Conservation (phyloP, 2,888 invertebrate species). For the Eupelmus urozonus region DNA sequence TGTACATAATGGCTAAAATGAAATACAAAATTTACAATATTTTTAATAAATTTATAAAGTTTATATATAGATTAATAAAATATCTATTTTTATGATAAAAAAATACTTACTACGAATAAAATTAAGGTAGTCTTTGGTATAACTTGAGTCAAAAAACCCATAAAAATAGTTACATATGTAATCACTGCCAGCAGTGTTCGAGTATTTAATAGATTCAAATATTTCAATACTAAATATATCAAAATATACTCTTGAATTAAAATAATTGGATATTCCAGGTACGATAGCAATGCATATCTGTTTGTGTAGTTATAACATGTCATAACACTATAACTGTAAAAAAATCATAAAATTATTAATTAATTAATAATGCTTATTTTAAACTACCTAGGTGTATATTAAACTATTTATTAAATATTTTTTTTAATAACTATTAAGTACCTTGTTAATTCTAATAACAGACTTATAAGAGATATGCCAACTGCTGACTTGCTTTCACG, state of each 20-base stretch:
- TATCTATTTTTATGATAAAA: background rate
- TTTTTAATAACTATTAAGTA: constrained; percentile 73
- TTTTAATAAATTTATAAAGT: background rate
- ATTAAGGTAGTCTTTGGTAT: constrained; percentile 79
- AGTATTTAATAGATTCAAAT: constrained; percentile 80
- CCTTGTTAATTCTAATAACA: constrained; percentile 86
- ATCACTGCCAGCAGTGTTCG: constrained; percentile 69
- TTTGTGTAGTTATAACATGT: constrained; percentile 89
- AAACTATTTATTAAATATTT: background rate
- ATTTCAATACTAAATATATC: constrained; percentile 85
- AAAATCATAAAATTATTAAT: constrained; percentile 55
- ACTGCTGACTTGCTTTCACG: constrained; percentile 82
- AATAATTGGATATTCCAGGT: constrained; percentile 91
- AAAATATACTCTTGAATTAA: constrained; percentile 86
- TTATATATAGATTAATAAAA: background rate
- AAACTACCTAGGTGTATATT: too few species aligned
- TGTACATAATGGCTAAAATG: constrained; percentile 78
- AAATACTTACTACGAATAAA: constrained; percentile 82
- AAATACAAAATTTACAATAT: constrained; percentile 10
- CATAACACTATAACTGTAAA: constrained; percentile 88
- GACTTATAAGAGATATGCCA: constrained; percentile 83
- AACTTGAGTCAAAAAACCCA: constrained; percentile 77
- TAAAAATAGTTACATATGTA: constrained; percentile 74
- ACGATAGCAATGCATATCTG: constrained; percentile 86
- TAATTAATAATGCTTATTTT: too few species aligned